These are phyloP conservation scores for Malurus elegans DNA, from an alignment of 2,113 vertebrate genomes.

Conservation along the genomic window DNA sequence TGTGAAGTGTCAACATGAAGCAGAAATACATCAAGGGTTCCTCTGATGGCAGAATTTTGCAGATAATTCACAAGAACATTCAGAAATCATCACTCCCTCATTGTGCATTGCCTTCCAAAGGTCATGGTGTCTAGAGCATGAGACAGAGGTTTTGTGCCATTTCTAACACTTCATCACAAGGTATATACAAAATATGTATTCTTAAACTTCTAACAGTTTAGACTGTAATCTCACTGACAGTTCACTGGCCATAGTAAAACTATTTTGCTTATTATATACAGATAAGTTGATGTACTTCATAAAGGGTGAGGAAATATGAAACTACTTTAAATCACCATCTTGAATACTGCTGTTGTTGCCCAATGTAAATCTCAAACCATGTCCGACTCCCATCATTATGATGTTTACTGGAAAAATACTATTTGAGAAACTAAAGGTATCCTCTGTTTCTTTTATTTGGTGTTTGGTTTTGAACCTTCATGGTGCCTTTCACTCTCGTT, in stretches of 20 bases:
- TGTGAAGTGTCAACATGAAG: neutral
- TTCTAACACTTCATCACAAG: neutral
- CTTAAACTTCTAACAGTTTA: neutral
- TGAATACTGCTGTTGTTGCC: neutral
- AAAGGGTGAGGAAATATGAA: neutral
- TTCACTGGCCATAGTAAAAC: neutral
- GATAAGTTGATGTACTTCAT: neutral
- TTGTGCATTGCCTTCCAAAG: neutral
- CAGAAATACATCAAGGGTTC: neutral
- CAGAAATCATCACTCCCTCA: neutral
- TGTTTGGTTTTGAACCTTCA: neutral
- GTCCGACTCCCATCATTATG: neutral
- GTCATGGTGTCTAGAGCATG: neutral
- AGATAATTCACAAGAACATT: neutral
- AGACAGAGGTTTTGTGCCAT: neutral
- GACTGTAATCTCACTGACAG: neutral
- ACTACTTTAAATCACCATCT: neutral
- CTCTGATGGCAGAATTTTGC: neutral
- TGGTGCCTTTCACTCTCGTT: accelerated
- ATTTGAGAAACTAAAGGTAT: neutral
- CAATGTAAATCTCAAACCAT: neutral
- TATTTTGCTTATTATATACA: neutral
- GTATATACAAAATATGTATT: accelerated
- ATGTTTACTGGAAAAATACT: neutral
- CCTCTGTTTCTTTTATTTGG: neutral